Evolutionary conservation across 2,113 vertebrate species (phyloP), one percentile per base, ranked within the genome.

Genomic region (Seriola quinqueradiata): DNA sequence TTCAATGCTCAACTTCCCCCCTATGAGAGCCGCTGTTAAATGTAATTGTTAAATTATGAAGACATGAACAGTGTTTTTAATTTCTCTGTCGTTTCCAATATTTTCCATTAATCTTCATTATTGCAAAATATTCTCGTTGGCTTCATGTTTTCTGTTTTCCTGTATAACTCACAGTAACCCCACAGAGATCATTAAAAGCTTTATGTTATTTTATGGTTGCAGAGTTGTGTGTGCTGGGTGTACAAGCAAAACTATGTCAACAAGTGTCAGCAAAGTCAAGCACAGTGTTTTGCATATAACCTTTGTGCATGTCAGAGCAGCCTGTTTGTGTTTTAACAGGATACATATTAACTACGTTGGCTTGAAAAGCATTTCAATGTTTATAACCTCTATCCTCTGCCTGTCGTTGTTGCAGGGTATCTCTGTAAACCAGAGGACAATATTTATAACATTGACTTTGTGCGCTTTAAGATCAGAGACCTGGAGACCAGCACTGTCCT

Each of bases 381-480:
- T 69, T 32, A 4, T 50, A 54, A 40, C 61, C 28, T 3, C 19
- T 61, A 59, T 74, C 10, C 11, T 36, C 55, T 61, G 1, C 59
- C 55, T 79, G 40, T 70, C 48, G 1, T 65, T 42, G 40, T 65
- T 79, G 44, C 60, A 98, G 97, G 96, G 83, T 99, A 99, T 87
- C 94, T 99, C 55, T 99, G 97, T 89, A 97, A 95, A 90, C 97
- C 97, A 0, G 97, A 99, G 78, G 97, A 97, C 90, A 99, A 99
- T 36, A 83, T 99, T 87, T 98, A 96, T 82, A 96, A 96, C 77
- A 97, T 99, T 34, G 97, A 98, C 85, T 98, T 98, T 87, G 97
- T 97, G 8, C 96, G 97, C 75, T 99, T 99, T 91, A 98, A 97
- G 93, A 98, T 99, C 86, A 95, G 97, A 80, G 97, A 99, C 90